phyloP scores from a whole-genome alignment of 2,888 invertebrate genomes.

The Periphyllus acericola region DNA sequence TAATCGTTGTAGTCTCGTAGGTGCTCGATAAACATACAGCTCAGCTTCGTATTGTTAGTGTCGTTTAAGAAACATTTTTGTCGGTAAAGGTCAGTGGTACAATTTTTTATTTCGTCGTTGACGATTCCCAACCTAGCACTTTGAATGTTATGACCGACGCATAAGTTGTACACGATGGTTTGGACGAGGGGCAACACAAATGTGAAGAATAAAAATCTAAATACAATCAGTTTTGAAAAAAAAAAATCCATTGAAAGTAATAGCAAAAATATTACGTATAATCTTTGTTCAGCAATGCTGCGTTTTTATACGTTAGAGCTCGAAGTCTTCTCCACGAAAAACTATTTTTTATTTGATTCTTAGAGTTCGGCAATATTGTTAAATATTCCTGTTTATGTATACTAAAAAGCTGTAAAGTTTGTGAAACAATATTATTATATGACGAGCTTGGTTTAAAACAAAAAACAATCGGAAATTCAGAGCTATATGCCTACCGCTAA shows the following conservation, averaged over 20 bases:
- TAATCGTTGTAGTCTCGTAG: conserved; percentile 75
- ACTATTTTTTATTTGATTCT: not conserved
- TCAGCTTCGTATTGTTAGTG: conserved; percentile 65
- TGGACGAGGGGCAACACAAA: conserved; percentile 69
- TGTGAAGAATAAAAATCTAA: conserved; percentile 67
- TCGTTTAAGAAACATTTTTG: conserved; percentile 46
- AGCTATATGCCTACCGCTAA: too few relatives aligned
- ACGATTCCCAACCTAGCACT: conserved; percentile 67
- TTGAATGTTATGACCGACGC: conserved; percentile 66
- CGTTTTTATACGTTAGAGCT: conserved; percentile 53
- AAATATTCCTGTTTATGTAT: not conserved
- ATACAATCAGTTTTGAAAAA: conserved; percentile 53
- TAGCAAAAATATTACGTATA: conserved; percentile 38
- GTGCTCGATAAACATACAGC: conserved; percentile 72
- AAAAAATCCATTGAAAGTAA: not conserved
- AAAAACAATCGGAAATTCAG: too few relatives aligned
- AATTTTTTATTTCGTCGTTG: conserved; percentile 66
- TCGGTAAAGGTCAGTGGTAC: not conserved
- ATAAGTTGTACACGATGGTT: conserved; percentile 68
- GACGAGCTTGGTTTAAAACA: too few relatives aligned
- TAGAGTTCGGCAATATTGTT: not conserved
- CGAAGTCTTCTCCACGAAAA: conserved; percentile 50
- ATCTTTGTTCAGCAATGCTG: conserved; percentile 47
- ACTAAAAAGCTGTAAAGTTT: not conserved
- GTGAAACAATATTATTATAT: not conserved